Evolutionary conservation across 2,888 invertebrate genomes (phyloP).

Genomic region (Leptinotarsa rubiginosa): DNA sequence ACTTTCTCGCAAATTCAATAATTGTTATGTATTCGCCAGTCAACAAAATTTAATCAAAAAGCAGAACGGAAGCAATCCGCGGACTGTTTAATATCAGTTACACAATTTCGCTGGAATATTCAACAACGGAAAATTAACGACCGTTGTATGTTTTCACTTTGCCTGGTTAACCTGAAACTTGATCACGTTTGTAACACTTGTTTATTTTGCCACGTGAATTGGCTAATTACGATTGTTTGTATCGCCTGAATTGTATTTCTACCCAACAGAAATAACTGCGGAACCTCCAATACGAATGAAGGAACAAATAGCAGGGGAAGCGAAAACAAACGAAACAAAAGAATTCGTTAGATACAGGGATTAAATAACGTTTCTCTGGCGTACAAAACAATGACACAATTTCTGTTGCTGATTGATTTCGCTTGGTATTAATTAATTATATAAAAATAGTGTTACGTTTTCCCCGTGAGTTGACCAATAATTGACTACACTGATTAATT

Average conservation of each 20-base stretch:
- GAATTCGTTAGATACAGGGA: background rate
- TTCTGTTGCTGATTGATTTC: background rate
- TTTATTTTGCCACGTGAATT: constrained; percentile 33
- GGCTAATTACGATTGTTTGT: constrained; percentile 24
- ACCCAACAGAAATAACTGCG: constrained; percentile 12
- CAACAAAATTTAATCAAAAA: no score
- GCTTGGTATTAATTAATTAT: background rate
- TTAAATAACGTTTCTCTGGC: background rate
- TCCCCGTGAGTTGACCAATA: no score
- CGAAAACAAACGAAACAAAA: background rate
- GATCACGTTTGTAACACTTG: constrained; percentile 32
- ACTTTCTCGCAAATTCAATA: no score
- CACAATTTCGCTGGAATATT: constrained; percentile 15
- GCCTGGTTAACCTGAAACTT: constrained; percentile 30
- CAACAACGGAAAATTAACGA: constrained; percentile 18
- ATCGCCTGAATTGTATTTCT: constrained; percentile 6
- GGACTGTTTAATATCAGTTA: constrained; percentile 17
- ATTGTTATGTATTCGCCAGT: no score
- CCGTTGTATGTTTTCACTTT: constrained; percentile 30
- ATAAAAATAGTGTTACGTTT: background rate
- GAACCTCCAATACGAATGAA: background rate
- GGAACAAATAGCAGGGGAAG: background rate
- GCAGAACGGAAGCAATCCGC: background rate
- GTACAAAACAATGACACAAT: background rate
- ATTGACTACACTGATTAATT: no score